Evolutionary conservation across 2,797 vertebrate species (phyloP), one percentile per base, ranked within the genome.

Genomic region (Merluccius polli): DNA sequence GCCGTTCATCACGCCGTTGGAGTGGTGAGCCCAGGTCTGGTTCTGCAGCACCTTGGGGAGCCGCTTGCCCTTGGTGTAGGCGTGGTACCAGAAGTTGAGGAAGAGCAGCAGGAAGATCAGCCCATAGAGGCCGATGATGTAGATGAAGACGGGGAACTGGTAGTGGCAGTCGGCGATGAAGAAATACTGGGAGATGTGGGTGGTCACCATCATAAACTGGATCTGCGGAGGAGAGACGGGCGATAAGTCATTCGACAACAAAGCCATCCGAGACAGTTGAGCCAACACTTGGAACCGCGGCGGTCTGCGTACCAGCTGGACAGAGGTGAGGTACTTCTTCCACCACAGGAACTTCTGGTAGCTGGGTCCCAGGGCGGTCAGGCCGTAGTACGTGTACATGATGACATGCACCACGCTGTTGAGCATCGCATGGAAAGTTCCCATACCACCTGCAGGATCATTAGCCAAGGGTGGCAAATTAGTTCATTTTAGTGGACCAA

Each of bases 271-370:
- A 65, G 59, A 65, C 24, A 18, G 11, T 11, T 63, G 24, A 63
- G 27, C 59, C 9, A n/a, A n/a, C n/a, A n/a, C n/a, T n/a, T n/a
- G n/a, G n/a, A n/a, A 24, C 8, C 52, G 8, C 12, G 10, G n/a
- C 52, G 3, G 35, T 38, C 70, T 82, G 94, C 95, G 79, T 89
- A 99, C 98, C 86, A 99, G 95, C 85, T 99, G 98, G 82, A 99
- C 94, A 73, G 94, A 91, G 2, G 98, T 99, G 89, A 99, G 92
- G 87, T 99, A 91, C 78, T 99, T 99, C 90, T 99, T 99, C 98
- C 98, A 99, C 98, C 97, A 99, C 73, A 99, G 86, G 77, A 94
- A 98, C 86, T 96, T 98, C 86, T 96, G 93, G 88, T 95, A 99
- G 24, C 85, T 89, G 71, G 97, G 97, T 63, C 98, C 98, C 94